These are phyloP conservation scores for Ferrisia virgata DNA, from an alignment of 2,888 invertebrate genomes.

Conservation along the genomic window DNA sequence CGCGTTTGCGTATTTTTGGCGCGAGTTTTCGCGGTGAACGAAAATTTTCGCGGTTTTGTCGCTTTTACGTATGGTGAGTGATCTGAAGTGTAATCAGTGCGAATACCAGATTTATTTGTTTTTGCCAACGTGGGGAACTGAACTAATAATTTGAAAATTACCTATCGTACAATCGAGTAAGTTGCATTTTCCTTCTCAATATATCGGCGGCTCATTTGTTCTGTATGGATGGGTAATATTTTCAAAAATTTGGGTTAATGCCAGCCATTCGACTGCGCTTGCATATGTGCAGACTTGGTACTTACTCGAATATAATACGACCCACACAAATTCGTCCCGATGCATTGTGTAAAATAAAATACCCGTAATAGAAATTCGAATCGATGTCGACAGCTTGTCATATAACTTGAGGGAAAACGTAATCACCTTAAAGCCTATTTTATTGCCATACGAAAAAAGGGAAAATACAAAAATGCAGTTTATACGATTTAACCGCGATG, in stretches of 20 bases:
- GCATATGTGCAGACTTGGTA: too few relatives aligned
- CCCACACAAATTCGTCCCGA: background rate
- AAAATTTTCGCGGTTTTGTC: background rate
- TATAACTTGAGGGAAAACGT: background rate
- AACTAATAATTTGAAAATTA: background rate
- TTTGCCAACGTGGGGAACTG: background rate
- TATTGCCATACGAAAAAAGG: background rate
- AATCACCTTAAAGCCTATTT: background rate
- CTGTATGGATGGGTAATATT: background rate
- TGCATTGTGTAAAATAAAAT: background rate
- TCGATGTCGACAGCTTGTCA: too few relatives aligned
- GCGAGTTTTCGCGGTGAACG: background rate
- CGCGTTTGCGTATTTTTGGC: background rate
- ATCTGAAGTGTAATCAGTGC: background rate
- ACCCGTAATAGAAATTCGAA: background rate
- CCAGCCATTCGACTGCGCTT: background rate
- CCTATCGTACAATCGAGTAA: background rate
- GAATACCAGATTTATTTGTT: background rate
- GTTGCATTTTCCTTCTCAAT: background rate
- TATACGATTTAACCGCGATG: background rate
- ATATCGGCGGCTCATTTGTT: background rate
- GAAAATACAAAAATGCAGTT: background rate
- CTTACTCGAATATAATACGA: background rate
- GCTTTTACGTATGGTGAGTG: background rate
- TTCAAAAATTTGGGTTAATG: background rate